These are phyloP conservation scores for Bombyx mandarina DNA, from an alignment of 1,140 invertebrate genomes.

Conservation along the genomic window DNA sequence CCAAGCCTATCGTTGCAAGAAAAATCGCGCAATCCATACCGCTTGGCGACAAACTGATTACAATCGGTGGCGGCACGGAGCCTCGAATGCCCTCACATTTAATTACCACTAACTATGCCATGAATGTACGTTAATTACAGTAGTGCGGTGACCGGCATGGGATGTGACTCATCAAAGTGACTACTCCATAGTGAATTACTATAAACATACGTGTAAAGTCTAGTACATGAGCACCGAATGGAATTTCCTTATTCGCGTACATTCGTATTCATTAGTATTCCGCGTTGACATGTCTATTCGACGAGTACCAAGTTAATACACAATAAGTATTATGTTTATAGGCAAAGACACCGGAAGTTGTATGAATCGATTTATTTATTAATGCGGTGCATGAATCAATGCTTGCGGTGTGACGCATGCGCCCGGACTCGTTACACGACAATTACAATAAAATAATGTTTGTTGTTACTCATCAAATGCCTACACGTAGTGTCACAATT, in stretches of 20 bases:
- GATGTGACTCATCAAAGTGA: conserved; percentile 5
- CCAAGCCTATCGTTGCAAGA: no score
- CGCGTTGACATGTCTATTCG: conserved; percentile 18
- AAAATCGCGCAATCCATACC: no score
- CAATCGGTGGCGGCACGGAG: neutral
- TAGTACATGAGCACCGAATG: conserved; percentile 37
- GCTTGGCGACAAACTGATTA: no score
- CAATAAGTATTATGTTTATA: conserved; percentile 29
- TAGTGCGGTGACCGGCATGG: neutral
- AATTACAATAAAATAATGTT: conserved; percentile 2
- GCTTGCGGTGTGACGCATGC: conserved; percentile 10
- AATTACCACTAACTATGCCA: conserved; percentile 10
- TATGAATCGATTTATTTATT: conserved; percentile 23
- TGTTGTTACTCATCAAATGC: no score
- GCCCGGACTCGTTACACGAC: conserved; percentile 9
- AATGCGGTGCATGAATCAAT: conserved; percentile 10
- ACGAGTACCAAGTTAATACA: conserved; percentile 40
- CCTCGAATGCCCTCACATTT: conserved; percentile 4
- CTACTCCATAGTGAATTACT: neutral
- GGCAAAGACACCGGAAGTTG: conserved; percentile 37
- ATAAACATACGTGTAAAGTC: neutral
- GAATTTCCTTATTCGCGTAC: conserved; percentile 58
- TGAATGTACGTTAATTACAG: conserved; percentile 10
- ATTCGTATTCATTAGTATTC: conserved; percentile 60
- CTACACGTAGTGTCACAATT: no score